A percentile compares a stretch with the other conserved stretches of the same genome.
These are phyloP conservation scores for Lipophrys pholis DNA, from an alignment of 2,113 vertebrate species.

Conservation along the genomic window DNA sequence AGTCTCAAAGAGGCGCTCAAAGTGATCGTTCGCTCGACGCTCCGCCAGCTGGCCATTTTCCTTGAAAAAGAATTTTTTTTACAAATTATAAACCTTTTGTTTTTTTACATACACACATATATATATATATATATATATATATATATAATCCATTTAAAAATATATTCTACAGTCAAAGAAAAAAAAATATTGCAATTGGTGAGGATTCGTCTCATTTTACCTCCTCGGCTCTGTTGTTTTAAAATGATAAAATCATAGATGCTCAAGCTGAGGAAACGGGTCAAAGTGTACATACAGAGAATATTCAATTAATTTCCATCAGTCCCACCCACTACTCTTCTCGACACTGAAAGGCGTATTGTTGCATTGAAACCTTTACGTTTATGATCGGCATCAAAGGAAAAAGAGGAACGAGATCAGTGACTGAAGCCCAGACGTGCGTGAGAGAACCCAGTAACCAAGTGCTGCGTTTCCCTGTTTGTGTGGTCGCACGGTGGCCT, in stretches of 20 bases:
- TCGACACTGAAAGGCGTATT: neutral
- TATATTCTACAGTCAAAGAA: too few species aligned
- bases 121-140: neutral
- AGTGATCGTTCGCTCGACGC: slow-evolving; percentile 87
- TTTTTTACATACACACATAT: too few species aligned
- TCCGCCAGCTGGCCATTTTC: slow-evolving; percentile 92
- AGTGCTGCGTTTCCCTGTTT: slow-evolving; percentile 42
- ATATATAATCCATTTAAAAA: too few species aligned
- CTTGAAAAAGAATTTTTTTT: slow-evolving; percentile 67
- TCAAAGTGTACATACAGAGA: too few species aligned
- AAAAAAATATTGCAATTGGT: too few species aligned
- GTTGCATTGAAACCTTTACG: neutral
- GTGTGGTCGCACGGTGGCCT: slow-evolving; percentile 42
- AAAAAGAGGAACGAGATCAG: slow-evolving; percentile 18
- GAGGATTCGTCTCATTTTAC: too few species aligned
- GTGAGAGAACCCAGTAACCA: slow-evolving; percentile 13
- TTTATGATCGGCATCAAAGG: slow-evolving; percentile 5
- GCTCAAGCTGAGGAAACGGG: neutral
- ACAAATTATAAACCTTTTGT: neutral
- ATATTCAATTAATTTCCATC: neutral
- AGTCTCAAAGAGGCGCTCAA: slow-evolving; percentile 90
- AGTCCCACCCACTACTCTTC: neutral
- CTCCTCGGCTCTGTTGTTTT: too few species aligned
- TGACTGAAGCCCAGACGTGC: slow-evolving; percentile 22
- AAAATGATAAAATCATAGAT: neutral